Evolutionary conservation across 2,113 vertebrate genomes (phyloP), one percentile per base, ranked within the genome.

Genomic region (Paedocypris sp.): DNA sequence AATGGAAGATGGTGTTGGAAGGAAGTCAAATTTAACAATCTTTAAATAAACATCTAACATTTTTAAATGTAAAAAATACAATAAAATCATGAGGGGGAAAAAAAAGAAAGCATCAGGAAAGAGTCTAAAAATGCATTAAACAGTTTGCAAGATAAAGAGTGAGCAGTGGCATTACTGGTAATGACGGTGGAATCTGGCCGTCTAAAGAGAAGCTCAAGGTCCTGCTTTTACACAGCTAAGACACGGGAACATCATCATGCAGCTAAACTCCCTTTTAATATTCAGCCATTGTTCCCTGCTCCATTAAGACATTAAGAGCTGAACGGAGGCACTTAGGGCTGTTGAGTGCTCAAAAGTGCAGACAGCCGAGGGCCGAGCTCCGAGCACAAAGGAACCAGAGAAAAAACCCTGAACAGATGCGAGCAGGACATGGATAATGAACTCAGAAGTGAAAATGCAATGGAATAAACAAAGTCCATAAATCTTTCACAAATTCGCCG

Each of bases 381-480:
- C 26, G 41, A 26, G 19, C 13, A 3, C 16, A 7, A 26, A 51
- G 25, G 33, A 41, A 52, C 1, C 4, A 26, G 12, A 35, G 8
- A 29, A 35, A 38, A 15, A 39, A 18, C 22, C 13, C 22, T 25
- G 23, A 54, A 54, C 35, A 56, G 52, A 56, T 56, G 52, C 38
- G 50, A 39, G 35, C 15, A 38, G 35, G 22, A 36, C 5, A 54
- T 35, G 73, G 22, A 42, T 51, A 69, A 64, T 60, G 63, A 64
- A 69, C 68, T 67, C 60, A 60, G 69, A 72, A 31, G 69, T 16
- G 42, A 51, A 15, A 59, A 33, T 62, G n/a, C 19, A 57, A 41
- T 12, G 32, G 61, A 53, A 26, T 43, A 71, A 69, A 64, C 47
- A 67, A 61, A 26, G 3, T 41, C 52, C 1, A 56, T 56, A 41